Evolutionary conservation across 92 coral and sea anemone species (phyloP), one percentile per base, ranked within the genome.

Genomic region (Meandrina meandrites): DNA sequence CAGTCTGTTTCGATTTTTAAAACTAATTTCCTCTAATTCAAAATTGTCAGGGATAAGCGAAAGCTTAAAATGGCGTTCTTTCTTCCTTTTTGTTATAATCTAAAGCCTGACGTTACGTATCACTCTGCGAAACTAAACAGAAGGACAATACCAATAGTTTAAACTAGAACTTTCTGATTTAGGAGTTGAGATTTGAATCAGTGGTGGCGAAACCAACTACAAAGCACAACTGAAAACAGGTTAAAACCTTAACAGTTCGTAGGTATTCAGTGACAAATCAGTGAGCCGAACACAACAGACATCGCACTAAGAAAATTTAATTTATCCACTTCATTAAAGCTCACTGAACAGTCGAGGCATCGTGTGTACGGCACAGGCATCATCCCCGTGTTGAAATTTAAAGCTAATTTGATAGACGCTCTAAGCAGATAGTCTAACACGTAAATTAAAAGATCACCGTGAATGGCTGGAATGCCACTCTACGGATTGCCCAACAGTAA

Each of bases 291-390:
- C 51, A 12, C 11, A 73, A 40, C 78, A 35, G 27, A 36, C 27
- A 73, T 13, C 78, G 67, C 68, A 22, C 16, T 27, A 45, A 21
- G 30, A 27, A 76, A 76, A 45, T 24, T 70, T 45, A 76, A 45
- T 13, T 45, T 76, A 22, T 45, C 54, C 79, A 76, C 58, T 76
- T 45, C 67, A 54, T 51, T 19, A 18, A 53, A 79, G 82, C 82
- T 32, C 82, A 79, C 66, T 79, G 82, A 79, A 54, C 37, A 48
- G 18, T 31, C 82, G 51, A 73, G 47, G 17, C 28, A 24, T 0
- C 15, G 78, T 35, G 76, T 17, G 22, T 34, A 35, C 9, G 27
- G 31, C 68, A 30, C 6, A 60, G 24, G 10, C 10, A 22, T 24
- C 68, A 24, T 11, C 24, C 8, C 67, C 71, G 71, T 11, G 4